Percentiles rank a stretch among this genome's conserved stretches.
phyloP scores from a whole-genome alignment of 2,113 vertebrate genomes.

The Ammodytes marinus region DNA sequence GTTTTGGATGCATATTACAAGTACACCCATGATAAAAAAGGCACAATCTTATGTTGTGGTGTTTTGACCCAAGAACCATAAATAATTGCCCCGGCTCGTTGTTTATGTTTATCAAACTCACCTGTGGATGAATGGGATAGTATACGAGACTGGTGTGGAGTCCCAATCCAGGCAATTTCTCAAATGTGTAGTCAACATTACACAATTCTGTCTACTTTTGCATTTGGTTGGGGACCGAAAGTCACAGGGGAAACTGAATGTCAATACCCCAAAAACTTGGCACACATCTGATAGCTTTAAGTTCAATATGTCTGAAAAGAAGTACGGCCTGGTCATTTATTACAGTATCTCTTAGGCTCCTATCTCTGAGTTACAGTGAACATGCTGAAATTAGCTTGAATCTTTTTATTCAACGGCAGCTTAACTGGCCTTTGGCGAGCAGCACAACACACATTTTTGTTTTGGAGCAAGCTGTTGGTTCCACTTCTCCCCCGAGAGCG shows the following conservation, averaged over 20 bases:
- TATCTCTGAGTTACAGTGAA: neutral
- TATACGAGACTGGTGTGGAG: neutral
- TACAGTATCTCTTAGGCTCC: neutral
- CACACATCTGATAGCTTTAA: neutral
- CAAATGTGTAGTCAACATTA: constrained; percentile 5
- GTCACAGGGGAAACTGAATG: neutral
- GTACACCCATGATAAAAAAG: neutral
- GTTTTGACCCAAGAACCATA: constrained; percentile 37
- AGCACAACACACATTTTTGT: constrained; percentile 9
- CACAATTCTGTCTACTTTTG: neutral
- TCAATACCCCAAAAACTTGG: neutral
- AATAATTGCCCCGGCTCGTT: constrained; percentile 42
- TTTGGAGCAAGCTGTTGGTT: constrained; percentile 15
- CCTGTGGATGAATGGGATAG: neutral
- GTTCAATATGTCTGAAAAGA: constrained; percentile 3
- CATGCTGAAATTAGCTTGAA: constrained; percentile 4
- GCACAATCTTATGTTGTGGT: neutral
- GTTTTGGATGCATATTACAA: constrained; percentile 12
- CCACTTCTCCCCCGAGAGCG: constrained; percentile 9
- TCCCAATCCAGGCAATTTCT: neutral
- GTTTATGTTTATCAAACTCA: constrained; percentile 38
- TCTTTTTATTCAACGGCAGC: constrained; percentile 9
- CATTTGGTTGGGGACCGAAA: neutral
- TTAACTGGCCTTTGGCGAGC: constrained; percentile 21
- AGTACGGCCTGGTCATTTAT: constrained; percentile 18